Evolutionary conservation across 2,797 vertebrate genomes (phyloP).

Genomic region (Phoxinus dragarum): DNA sequence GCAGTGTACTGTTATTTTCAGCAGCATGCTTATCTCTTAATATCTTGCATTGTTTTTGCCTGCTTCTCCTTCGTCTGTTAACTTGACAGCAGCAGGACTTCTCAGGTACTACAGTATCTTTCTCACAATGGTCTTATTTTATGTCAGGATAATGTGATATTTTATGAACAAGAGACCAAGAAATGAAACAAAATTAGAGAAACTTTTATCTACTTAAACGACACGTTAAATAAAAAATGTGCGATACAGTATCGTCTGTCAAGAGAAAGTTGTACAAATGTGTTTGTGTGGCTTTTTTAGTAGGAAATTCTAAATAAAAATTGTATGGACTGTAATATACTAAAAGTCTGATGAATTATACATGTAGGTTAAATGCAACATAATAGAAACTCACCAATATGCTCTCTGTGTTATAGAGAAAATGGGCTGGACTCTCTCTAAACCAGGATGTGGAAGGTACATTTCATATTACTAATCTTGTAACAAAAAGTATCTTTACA

Average conservation of each 20-base stretch:
- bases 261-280: conserved; percentile 61
- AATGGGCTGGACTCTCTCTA: conserved; percentile 95
- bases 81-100: conserved; percentile 64
- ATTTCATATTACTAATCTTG: neutral
- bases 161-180: neutral
- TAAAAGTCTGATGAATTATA: neutral
- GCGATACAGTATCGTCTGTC: conserved; percentile 63
- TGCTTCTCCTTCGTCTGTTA: conserved; percentile 68
- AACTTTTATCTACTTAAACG: neutral
- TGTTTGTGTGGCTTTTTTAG: conserved; percentile 33
- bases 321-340: conserved; percentile 8
- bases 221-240: neutral
- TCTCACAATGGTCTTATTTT: conserved; percentile 68
- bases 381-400: neutral
- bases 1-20: neutral
- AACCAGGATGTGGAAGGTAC: conserved; percentile 93
- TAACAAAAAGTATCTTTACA: neutral
- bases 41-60: conserved; percentile 69
- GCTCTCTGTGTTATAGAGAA: conserved; percentile 80
- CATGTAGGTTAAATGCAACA: neutral
- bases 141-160: conserved; percentile 35
- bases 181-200: neutral
- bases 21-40: conserved; percentile 62
- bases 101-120: conserved; percentile 74
- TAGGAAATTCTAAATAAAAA: conserved; percentile 34